Conservation (phyloP, 2,797 vertebrate genomes). For the Podarcis lilfordi region DNA sequence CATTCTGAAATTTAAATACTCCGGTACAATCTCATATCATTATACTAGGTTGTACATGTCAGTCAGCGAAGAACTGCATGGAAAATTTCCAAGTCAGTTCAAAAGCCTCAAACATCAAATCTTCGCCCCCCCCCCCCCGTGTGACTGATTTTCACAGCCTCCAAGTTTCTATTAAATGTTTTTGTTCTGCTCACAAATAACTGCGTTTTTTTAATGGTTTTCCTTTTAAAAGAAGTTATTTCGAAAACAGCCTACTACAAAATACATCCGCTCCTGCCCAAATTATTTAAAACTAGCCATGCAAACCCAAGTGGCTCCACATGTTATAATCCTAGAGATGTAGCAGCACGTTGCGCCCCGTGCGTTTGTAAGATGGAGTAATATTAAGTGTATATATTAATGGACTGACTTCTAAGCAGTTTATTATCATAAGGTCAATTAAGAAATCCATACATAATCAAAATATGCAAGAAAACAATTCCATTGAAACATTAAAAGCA, state of each 20-base stretch:
- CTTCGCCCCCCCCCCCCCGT: not conserved
- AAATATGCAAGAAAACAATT: too few species aligned
- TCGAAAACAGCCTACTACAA: not conserved
- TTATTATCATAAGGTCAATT: too few species aligned
- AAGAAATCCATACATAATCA: too few species aligned
- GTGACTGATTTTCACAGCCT: constrained; percentile 5
- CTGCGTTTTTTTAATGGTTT: not conserved
- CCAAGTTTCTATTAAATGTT: not conserved
- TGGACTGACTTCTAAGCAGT: too few species aligned
- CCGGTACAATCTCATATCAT: constrained; percentile 50
- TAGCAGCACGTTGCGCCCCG: not conserved
- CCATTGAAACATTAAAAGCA: too few species aligned
- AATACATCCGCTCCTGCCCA: not conserved
- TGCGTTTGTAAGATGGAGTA: not conserved
- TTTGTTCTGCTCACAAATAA: not conserved
- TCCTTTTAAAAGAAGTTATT: not conserved
- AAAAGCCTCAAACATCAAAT: not conserved
- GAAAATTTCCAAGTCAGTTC: constrained; percentile 2
- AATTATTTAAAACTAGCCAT: not conserved
- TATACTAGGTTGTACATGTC: constrained; percentile 44
- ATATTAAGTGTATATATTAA: too few species aligned
- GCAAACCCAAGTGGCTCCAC: not conserved
- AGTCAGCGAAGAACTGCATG: constrained; percentile 15
- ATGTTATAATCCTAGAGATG: not conserved
- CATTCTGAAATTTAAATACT: constrained; percentile 61